These are phyloP conservation scores for Catharus ustulatus DNA, from an alignment of 2,797 vertebrate genomes.

Conservation along the genomic window DNA sequence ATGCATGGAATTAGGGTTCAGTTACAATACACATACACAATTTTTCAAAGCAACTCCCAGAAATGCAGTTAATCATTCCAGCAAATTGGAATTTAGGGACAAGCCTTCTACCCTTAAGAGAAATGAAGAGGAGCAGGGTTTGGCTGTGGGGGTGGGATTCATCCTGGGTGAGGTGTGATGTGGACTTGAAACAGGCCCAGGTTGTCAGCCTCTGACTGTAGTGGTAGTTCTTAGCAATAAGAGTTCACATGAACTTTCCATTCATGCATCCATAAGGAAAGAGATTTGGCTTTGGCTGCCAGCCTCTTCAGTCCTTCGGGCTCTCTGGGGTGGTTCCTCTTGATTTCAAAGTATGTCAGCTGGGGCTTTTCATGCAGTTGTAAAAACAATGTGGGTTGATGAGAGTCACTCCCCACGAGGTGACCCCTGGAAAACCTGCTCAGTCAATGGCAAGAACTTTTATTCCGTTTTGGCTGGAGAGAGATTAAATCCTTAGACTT, in stretches of 20 bases:
- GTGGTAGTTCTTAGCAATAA: background rate
- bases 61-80: background rate
- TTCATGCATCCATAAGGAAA: background rate
- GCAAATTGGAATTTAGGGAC: background rate
- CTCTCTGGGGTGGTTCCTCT: conserved; percentile 2
- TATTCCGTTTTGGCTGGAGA: background rate
- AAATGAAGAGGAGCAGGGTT: background rate
- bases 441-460: background rate
- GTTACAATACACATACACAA: background rate
- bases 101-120: background rate
- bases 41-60: background rate
- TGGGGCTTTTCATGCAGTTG: background rate
- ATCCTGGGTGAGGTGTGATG: background rate
- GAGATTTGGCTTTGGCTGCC: background rate
- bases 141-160: background rate
- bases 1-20: background rate
- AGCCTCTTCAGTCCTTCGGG: background rate
- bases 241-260: background rate
- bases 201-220: background rate
- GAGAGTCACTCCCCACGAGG: background rate
- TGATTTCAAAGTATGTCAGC: background rate
- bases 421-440: conserved; percentile 40
- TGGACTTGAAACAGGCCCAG: background rate
- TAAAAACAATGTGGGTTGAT: conserved; percentile 34
- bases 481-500: background rate